Percentiles rank a stretch among this genome's conserved stretches.
These are phyloP conservation scores for Actias luna DNA, from an alignment of 2,888 invertebrate species.

Conservation along the genomic window DNA sequence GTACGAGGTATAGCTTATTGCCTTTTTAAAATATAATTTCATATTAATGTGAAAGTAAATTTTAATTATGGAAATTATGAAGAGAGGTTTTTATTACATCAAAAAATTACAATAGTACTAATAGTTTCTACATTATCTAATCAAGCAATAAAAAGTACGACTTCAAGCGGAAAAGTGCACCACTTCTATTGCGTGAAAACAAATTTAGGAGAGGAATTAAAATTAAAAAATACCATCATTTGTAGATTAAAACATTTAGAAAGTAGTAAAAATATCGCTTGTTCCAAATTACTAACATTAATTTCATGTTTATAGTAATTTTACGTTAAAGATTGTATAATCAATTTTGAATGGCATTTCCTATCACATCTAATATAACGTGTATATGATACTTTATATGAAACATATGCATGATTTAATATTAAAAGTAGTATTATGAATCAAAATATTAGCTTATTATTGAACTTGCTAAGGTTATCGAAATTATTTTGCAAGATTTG, in stretches of 20 bases:
- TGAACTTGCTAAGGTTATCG: background rate
- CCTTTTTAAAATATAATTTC: background rate
- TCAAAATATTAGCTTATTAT: background rate
- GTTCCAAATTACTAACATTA: slow-evolving; percentile 2
- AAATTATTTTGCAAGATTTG: background rate
- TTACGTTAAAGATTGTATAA: background rate
- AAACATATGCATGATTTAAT: background rate
- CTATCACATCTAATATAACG: too few relatives aligned
- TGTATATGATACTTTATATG: too few relatives aligned
- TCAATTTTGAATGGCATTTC: background rate
- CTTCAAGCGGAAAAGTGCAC: background rate
- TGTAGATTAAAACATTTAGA: background rate
- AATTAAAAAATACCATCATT: background rate
- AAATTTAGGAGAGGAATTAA: background rate
- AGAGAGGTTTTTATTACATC: background rate
- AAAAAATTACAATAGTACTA: background rate
- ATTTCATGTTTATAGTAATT: slow-evolving; percentile 3
- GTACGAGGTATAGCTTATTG: background rate
- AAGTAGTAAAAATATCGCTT: slow-evolving; percentile 1
- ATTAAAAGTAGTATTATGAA: background rate
- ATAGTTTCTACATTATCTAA: background rate
- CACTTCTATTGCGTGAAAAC: background rate
- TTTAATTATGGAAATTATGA: background rate
- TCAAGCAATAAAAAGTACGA: slow-evolving; percentile 1
- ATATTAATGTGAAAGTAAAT: background rate